Conservation (phyloP, 2,888 invertebrate species). For the Heliconius ethilla region DNA sequence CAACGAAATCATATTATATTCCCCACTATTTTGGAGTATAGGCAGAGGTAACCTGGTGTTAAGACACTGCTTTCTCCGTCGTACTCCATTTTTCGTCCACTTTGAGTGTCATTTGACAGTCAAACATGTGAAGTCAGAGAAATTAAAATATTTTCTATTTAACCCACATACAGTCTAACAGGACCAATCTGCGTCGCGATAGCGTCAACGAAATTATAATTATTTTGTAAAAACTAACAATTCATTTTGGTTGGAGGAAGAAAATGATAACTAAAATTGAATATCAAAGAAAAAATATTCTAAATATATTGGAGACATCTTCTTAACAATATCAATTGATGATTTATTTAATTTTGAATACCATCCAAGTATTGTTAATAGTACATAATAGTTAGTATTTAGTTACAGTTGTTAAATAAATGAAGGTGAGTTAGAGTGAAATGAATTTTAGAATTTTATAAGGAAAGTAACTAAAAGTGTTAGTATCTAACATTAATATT, state of each 20-base stretch:
- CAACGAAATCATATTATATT: too few species aligned
- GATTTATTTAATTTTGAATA: constrained; percentile 27
- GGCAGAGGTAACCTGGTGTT: too few species aligned
- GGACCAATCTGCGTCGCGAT: neutral
- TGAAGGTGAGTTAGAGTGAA: constrained; percentile 32
- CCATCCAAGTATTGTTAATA: constrained; percentile 35
- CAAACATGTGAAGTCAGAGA: neutral
- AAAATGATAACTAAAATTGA: too few species aligned
- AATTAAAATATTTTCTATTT: neutral
- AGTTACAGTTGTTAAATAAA: constrained; percentile 34
- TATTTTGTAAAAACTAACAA: too few species aligned
- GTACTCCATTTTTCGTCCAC: too few species aligned
- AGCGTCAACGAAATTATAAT: neutral
- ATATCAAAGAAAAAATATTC: too few species aligned
- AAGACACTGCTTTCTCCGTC: too few species aligned
- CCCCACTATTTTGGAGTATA: too few species aligned
- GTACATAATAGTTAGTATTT: constrained; percentile 38
- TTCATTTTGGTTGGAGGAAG: too few species aligned
- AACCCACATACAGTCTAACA: neutral
- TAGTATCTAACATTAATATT: neutral
- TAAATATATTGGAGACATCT: too few species aligned
- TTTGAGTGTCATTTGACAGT: too few species aligned
- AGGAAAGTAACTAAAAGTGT: neutral
- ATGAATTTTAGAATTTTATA: constrained; percentile 25
- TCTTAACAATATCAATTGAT: too few species aligned